Evolutionary conservation across 1,140 invertebrate species (phyloP), one percentile per base, ranked within the genome.

Genomic region (Caerostris darwini): DNA sequence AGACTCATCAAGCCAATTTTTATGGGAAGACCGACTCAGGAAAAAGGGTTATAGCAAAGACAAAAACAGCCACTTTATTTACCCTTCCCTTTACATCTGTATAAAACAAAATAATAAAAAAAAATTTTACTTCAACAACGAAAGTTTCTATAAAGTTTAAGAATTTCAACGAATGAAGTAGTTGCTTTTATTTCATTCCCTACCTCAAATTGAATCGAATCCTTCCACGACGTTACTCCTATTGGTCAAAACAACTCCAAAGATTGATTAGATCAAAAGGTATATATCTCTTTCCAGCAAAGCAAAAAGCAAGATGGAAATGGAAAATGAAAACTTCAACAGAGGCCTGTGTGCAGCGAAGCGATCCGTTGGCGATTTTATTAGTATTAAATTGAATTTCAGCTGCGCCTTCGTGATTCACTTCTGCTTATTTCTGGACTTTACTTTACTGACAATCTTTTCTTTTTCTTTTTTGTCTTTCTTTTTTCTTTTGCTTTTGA

Each of bases 341-440:
- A 34, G 61, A 14, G 17, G 61, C 61, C 61, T 17, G 7, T 83
- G 56, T 57, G 53, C 56, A 53, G 71, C 71, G 19, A 19, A 53
- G 71, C 71, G 53, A 57, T 83, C 82, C 53, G 17, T 19, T 19
- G 34, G 71, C 71, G 71, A 19, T 83, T 83, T 83, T 83, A 83
- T 83, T 83, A 19, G 54, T 83, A 83, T 83, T 83, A 83, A 83
- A 83, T 83, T 83, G 82, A 83, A 83, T 83, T 83, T 54, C 53
- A 34, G 82, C 82, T 19, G 56, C 53, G 34, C 14, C 57, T 83
- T 83, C 82, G 53, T 83, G 82, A 83, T 83, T 83, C 19, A 58
- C 56, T 83, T n/a, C 19, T 34, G 71, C 34, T 5, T 77, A 53
- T 53, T 77, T 77, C 34, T 77, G 3, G 5, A 56, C 53, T 83